Evolutionary conservation across 1,140 invertebrate genomes (phyloP), one percentile per base, ranked within the genome.

Genomic region (Heliconius eleuchia): DNA sequence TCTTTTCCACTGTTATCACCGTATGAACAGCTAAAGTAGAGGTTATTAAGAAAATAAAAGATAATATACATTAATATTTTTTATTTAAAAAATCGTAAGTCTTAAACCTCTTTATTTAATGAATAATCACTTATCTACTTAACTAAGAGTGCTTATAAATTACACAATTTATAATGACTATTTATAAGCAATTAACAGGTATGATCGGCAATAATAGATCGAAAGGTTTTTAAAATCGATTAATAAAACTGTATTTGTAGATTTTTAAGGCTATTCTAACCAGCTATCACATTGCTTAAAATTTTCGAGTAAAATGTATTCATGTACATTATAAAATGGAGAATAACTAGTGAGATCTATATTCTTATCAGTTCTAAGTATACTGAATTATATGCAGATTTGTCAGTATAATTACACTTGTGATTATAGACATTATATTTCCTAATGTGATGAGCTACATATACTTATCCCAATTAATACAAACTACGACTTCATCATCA

Each of bases 11-110:
- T 37, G 6, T 1, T 6, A 6, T 1, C 5, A 1, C 34, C 34
- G 6, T 7, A 46, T 46, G 11, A 52, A 18, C 11, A 50, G 46
- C 2, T 18, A 50, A 50, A 13, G 57, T 60, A 60, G 7, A 30
- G 60, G 27, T 27, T 13, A 30, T 30, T 27, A 66, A 66, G 27
- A 66, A 66, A 66, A 66, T 11, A 27, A 27, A 66, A 66, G 3
- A 57, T 30, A 30, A 66, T 66, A 66, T 66, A 16, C 60, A 66
- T 66, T 66, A 66, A 66, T 66, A 75, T 37, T 73, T 81, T 85
- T 85, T 85, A 85, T 85, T 82, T 76, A 82, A 82, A 84, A 85
- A 80, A 80, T 77, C 79, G 74, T 81, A 84, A 85, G 84, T 85
- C 84, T 85, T 85, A 83, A 83, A 72, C 82, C 84, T 85, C 82